Evolutionary conservation across 53 echinoderm and acorn worm genomes (phyloP).

Genomic region (Luidia sarsii): DNA sequence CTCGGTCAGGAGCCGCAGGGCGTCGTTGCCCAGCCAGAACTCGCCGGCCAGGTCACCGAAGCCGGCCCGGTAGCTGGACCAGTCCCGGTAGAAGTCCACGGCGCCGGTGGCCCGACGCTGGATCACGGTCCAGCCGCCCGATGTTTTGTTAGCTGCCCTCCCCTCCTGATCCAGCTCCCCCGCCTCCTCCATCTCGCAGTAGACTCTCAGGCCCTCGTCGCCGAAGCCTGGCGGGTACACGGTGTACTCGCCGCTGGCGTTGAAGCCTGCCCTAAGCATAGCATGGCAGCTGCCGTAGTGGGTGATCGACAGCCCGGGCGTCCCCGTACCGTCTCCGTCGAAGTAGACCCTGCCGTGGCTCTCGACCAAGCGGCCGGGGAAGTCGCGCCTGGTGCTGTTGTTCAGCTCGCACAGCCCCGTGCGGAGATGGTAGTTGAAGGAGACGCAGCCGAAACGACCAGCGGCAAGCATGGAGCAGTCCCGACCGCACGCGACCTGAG

Average conservation of each 20-base stretch:
- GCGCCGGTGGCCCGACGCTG: slow-evolving; percentile 9
- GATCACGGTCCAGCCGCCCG: slow-evolving; percentile 33
- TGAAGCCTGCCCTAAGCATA: background rate
- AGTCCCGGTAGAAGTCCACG: slow-evolving; percentile 10
- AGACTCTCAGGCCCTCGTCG: background rate
- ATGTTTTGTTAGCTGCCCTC: no score
- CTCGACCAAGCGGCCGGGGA: background rate
- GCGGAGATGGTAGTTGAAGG: background rate
- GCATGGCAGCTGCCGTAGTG: background rate
- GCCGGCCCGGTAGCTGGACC: slow-evolving; percentile 22
- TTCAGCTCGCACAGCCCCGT: background rate
- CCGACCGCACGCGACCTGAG: background rate
- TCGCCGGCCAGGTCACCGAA: slow-evolving; percentile 23
- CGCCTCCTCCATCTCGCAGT: slow-evolving; percentile 17
- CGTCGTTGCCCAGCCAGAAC: slow-evolving; percentile 25
- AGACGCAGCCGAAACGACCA: background rate
- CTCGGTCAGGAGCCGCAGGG: background rate
- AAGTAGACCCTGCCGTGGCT: background rate
- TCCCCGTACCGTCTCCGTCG: background rate
- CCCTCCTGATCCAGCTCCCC: no score
- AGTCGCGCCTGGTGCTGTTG: background rate
- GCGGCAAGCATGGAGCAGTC: background rate
- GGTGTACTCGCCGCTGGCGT: background rate
- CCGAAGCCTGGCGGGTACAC: background rate
- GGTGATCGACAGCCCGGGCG: background rate